These are phyloP conservation scores for Poeciliopsis gracilis DNA, from an alignment of 2,797 vertebrate genomes.

Conservation along the genomic window DNA sequence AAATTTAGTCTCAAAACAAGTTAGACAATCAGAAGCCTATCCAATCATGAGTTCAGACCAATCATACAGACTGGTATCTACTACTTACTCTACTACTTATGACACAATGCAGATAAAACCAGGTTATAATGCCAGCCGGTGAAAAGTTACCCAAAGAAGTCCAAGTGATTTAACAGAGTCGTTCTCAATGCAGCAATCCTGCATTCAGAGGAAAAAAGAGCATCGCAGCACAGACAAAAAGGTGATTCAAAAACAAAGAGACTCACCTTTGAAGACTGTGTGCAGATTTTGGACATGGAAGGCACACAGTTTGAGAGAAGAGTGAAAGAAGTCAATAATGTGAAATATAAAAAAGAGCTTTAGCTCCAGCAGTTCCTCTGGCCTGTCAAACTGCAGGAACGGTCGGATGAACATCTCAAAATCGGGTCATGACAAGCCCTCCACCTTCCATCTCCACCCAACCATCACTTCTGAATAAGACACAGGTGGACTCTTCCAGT, in stretches of 20 bases:
- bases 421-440: background rate
- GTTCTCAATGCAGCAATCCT: background rate
- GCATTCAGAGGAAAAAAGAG: background rate
- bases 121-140: background rate
- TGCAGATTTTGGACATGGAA: background rate
- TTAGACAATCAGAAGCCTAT: background rate
- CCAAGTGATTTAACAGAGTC: background rate
- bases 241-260: background rate
- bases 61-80: background rate
- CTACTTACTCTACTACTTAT: background rate
- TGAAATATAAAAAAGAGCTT: background rate
- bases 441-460: background rate
- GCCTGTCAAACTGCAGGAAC: background rate
- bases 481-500: background rate
- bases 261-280: background rate
- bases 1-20: background rate
- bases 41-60: background rate
- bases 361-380: background rate
- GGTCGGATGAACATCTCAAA: background rate
- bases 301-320: background rate
- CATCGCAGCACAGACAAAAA: background rate
- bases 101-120: background rate
- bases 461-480: background rate
- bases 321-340: background rate
- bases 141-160: background rate